Evolutionary conservation across 2,797 vertebrate genomes (phyloP).

Genomic region (Cetoscarus ocellatus): DNA sequence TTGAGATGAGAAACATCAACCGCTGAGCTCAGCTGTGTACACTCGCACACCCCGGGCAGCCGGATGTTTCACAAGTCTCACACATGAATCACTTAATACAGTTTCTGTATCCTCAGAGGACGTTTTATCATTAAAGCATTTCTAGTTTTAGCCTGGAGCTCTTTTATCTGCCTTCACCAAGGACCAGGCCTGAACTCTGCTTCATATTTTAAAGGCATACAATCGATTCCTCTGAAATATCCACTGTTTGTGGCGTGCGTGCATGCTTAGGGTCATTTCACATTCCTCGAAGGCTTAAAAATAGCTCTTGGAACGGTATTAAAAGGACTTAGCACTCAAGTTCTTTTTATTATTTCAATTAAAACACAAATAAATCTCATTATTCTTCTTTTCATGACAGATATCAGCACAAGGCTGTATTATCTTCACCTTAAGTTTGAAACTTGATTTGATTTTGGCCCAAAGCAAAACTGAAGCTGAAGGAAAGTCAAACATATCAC

Average conservation of each 20-base stretch:
- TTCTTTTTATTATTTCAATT: background rate
- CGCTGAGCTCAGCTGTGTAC: conserved; percentile 64
- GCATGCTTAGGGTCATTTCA: conserved; percentile 28
- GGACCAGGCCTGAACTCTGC: background rate
- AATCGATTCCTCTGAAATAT: conserved; percentile 21
- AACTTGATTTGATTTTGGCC: no score
- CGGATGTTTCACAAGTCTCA: background rate
- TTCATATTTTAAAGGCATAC: conserved; percentile 13
- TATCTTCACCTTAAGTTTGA: no score
- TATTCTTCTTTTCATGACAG: no score
- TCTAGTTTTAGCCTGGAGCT: background rate
- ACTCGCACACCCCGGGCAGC: conserved; percentile 49
- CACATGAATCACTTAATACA: background rate
- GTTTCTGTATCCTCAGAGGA: background rate
- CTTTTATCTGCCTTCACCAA: background rate
- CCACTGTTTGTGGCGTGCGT: conserved; percentile 13
- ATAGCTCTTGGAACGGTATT: conserved; percentile 18
- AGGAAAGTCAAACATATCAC: background rate
- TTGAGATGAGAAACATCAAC: conserved; percentile 9
- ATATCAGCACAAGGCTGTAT: no score
- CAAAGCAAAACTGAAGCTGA: background rate
- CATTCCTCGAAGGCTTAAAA: conserved; percentile 71
- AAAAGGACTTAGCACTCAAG: background rate
- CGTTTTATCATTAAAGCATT: conserved; percentile 2
- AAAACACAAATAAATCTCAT: no score